phyloP scores from a whole-genome alignment of 1,140 invertebrate species.

The Liolophura sinensis region DNA sequence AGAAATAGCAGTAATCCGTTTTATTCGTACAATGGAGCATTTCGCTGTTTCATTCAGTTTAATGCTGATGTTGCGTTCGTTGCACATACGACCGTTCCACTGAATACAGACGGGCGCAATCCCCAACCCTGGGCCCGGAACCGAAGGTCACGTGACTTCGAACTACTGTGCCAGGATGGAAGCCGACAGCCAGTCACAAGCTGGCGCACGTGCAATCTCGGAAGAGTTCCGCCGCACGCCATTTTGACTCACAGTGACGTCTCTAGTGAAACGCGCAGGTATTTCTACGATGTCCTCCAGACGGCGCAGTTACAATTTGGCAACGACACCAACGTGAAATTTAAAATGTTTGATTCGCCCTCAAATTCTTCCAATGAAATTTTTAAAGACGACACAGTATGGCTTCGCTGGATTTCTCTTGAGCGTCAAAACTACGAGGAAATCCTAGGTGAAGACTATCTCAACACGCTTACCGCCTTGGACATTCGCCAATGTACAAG shows the following conservation, averaged over 20 bases:
- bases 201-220: slow-evolving; percentile 82
- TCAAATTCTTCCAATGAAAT: slow-evolving; percentile 37
- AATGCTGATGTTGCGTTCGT: slow-evolving; percentile 83
- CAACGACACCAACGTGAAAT: slow-evolving; percentile 27
- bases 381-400: slow-evolving; percentile 39
- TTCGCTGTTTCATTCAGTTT: slow-evolving; percentile 87
- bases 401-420: slow-evolving; percentile 21
- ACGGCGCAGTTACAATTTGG: slow-evolving; percentile 12
- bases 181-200: slow-evolving; percentile 70
- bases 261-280: slow-evolving; percentile 28
- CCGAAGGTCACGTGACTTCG: slow-evolving; percentile 80
- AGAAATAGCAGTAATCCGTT: slow-evolving; percentile 83
- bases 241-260: slow-evolving; percentile 86
- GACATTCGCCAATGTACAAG: slow-evolving; percentile 6
- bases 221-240: slow-evolving; percentile 86
- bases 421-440: slow-evolving; percentile 30
- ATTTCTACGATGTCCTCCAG: slow-evolving; percentile 20
- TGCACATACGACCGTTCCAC: slow-evolving; percentile 85
- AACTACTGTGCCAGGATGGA: slow-evolving; percentile 88
- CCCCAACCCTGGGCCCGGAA: slow-evolving; percentile 87
- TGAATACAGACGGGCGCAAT: slow-evolving; percentile 85
- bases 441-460: slow-evolving; percentile 13
- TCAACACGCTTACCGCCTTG: slow-evolving; percentile 8
- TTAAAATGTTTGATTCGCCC: slow-evolving; percentile 41
- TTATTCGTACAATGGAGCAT: slow-evolving; percentile 83